These are phyloP conservation scores for Hesperophylax magnus DNA, from an alignment of 1,140 invertebrate genomes.

Conservation along the genomic window DNA sequence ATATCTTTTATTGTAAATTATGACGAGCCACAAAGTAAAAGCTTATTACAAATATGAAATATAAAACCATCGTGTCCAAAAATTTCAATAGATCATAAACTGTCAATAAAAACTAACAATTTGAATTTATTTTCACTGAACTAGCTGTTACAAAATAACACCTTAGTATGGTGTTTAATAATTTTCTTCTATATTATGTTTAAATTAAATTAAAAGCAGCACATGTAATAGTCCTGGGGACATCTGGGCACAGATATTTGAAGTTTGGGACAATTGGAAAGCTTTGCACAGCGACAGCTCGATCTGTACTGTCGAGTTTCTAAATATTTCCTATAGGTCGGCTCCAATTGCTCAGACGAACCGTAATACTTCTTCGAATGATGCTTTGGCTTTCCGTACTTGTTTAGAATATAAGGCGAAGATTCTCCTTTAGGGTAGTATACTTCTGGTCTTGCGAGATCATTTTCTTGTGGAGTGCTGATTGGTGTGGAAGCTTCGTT, in stretches of 20 bases:
- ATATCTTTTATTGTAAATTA: no score
- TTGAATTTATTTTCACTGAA: no score
- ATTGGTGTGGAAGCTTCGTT: slow-evolving; percentile 59
- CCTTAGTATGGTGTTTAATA: no score
- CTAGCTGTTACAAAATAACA: no score
- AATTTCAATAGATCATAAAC: no score
- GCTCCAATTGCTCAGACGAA: slow-evolving; percentile 19
- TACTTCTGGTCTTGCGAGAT: slow-evolving; percentile 48
- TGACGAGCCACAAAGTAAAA: no score
- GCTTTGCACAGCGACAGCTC: slow-evolving; percentile 65
- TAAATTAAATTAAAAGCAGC: slow-evolving; percentile 64
- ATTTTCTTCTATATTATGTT: neutral
- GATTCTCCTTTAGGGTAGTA: slow-evolving; percentile 55
- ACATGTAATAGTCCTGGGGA: slow-evolving; percentile 67
- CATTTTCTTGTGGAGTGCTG: slow-evolving; percentile 60
- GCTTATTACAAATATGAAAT: no score
- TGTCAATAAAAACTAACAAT: no score
- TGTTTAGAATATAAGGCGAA: slow-evolving; percentile 57
- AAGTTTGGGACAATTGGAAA: slow-evolving; percentile 68
- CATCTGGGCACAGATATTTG: slow-evolving; percentile 68
- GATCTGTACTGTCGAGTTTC: slow-evolving; percentile 61
- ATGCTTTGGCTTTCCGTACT: slow-evolving; percentile 40
- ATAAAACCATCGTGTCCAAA: no score
- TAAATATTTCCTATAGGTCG: slow-evolving; percentile 52
- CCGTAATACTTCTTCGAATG: slow-evolving; percentile 52